Evolutionary conservation across 2,113 vertebrate genomes (phyloP).

Genomic region (Nicator chloris): DNA sequence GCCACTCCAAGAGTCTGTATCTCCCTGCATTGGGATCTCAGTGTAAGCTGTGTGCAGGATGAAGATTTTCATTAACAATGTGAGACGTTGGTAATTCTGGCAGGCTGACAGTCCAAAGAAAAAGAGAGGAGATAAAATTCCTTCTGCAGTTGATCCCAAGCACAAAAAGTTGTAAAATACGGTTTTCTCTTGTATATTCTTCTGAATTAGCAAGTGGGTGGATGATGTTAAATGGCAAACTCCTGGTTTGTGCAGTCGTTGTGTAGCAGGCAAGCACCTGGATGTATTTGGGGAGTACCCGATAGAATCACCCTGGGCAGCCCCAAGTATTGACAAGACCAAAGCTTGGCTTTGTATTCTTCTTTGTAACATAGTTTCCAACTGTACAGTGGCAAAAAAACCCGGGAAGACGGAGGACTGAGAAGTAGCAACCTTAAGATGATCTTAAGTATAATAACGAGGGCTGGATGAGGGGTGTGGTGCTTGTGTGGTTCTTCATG

Average conservation of each 20-base stretch:
- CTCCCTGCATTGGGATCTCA: background rate
- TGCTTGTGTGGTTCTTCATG: background rate
- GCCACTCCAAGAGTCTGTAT: background rate
- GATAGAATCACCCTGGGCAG: background rate
- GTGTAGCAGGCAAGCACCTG: fast-evolving
- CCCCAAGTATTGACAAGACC: background rate
- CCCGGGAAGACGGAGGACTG: background rate
- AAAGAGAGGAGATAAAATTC: background rate
- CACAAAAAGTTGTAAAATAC: fast-evolving
- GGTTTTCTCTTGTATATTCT: background rate
- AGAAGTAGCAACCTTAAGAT: background rate
- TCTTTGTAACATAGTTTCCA: background rate
- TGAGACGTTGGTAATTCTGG: background rate
- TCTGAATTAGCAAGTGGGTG: background rate
- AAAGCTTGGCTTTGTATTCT: background rate
- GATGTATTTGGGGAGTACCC: background rate
- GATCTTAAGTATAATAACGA: background rate
- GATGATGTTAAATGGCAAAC: background rate
- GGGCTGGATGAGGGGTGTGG: background rate
- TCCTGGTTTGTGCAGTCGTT: background rate
- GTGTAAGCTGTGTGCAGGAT: background rate
- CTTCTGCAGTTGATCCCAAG: background rate
- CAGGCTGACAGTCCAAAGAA: background rate
- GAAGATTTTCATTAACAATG: background rate
- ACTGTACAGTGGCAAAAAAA: background rate